These are phyloP conservation scores for Fulmarus glacialis DNA, from an alignment of 2,113 vertebrate genomes.

Conservation along the genomic window DNA sequence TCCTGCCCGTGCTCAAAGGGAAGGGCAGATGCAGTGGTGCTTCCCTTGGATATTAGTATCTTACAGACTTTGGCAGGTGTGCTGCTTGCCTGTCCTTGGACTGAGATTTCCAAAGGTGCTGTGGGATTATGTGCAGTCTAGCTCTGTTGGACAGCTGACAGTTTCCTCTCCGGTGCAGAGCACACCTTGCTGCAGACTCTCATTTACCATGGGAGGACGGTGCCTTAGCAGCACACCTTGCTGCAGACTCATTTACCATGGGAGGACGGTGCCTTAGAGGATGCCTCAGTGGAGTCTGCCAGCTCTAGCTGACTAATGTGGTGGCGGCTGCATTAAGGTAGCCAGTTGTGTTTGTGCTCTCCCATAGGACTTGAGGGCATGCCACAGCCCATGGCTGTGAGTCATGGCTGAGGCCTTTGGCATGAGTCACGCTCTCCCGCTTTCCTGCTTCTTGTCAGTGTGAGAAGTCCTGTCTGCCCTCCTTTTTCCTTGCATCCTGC, in stretches of 20 bases:
- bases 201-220: background rate
- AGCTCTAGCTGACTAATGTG: background rate
- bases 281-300: background rate
- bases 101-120: background rate
- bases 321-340: background rate
- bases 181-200: background rate
- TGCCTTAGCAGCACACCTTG: background rate
- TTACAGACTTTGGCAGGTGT: background rate
- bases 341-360: background rate
- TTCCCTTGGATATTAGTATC: background rate
- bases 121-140: rapidly evolving
- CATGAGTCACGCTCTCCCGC: background rate
- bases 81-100: background rate
- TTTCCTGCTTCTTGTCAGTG: background rate
- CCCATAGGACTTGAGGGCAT: background rate
- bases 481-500: background rate
- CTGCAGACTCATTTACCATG: background rate
- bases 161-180: background rate
- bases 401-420: background rate
- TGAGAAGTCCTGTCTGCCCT: background rate
- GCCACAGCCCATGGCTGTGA: background rate
- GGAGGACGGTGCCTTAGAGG: background rate
- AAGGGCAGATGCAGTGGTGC: rapidly evolving
- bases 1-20: background rate
- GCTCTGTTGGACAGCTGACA: background rate